phyloP scores from a whole-genome alignment of 2,797 vertebrate genomes.

The Eulemur albifrons region DNA sequence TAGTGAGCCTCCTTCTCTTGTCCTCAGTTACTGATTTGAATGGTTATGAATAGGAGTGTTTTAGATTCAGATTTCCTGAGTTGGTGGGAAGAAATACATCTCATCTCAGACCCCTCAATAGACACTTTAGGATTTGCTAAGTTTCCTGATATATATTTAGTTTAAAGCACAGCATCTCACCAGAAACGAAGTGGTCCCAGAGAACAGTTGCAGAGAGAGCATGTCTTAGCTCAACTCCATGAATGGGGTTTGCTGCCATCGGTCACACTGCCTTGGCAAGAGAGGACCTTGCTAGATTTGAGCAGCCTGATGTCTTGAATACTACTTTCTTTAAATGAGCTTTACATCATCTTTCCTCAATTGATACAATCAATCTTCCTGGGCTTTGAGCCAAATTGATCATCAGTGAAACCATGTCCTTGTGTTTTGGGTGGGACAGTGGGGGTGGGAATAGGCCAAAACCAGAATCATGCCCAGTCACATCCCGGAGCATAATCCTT shows the following conservation, averaged over 20 bases:
- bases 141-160: not conserved
- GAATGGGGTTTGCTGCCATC: not conserved
- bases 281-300: not conserved
- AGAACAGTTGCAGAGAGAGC: not conserved
- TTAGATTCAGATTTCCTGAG: not conserved
- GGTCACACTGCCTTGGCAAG: not conserved
- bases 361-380: not conserved
- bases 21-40: not conserved
- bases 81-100: not conserved
- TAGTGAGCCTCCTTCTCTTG: not conserved
- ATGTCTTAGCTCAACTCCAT: too few species aligned
- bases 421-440: not conserved
- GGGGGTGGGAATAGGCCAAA: too few species aligned
- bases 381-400: not conserved
- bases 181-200: not conserved
- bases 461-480: not conserved
- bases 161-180: not conserved
- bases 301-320: not conserved
- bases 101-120: not conserved
- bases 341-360: not conserved
- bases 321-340: not conserved
- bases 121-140: not conserved
- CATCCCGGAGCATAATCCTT: not conserved
- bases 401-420: rapidly evolving
- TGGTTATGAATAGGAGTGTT: not conserved